These are phyloP conservation scores for Nyctibius grandis DNA, from an alignment of 2,797 vertebrate genomes.

Conservation along the genomic window DNA sequence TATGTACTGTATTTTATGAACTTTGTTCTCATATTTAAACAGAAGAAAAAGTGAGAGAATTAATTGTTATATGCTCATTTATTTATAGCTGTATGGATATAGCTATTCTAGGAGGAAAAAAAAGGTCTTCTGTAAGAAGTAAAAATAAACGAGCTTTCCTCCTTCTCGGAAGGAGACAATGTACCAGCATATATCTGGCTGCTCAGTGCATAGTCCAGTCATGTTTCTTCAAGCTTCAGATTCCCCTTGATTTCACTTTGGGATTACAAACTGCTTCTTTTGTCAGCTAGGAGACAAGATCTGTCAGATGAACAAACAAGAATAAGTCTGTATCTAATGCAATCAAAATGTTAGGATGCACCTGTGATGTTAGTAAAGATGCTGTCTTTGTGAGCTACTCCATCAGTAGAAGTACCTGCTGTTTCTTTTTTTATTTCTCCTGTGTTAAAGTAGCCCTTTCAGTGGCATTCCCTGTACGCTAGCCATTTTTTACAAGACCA, in stretches of 20 bases:
- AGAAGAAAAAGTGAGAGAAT: not conserved
- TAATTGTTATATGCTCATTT: not conserved
- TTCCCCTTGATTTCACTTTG: not conserved
- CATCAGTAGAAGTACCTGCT: not conserved
- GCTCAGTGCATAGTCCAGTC: not conserved
- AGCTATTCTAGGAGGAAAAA: not conserved
- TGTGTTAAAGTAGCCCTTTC: not conserved
- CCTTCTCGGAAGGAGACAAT: slow-evolving; percentile 63
- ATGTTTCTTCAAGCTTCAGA: not conserved
- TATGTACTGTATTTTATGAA: not conserved
- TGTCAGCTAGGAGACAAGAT: not conserved
- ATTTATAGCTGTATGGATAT: slow-evolving; percentile 42
- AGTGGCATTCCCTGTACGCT: not conserved
- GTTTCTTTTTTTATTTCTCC: not conserved
- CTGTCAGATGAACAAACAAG: not conserved
- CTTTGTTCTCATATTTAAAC: not conserved
- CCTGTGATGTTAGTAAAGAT: not conserved
- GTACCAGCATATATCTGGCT: not conserved
- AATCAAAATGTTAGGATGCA: not conserved
- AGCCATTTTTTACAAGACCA: not conserved
- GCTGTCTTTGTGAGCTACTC: not conserved
- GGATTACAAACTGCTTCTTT: not conserved
- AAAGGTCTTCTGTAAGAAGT: slow-evolving; percentile 68
- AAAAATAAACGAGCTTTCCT: slow-evolving; percentile 33
- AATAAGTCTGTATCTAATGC: not conserved